phyloP scores from a whole-genome alignment of 2,113 vertebrate genomes.

The Egretta garzetta region DNA sequence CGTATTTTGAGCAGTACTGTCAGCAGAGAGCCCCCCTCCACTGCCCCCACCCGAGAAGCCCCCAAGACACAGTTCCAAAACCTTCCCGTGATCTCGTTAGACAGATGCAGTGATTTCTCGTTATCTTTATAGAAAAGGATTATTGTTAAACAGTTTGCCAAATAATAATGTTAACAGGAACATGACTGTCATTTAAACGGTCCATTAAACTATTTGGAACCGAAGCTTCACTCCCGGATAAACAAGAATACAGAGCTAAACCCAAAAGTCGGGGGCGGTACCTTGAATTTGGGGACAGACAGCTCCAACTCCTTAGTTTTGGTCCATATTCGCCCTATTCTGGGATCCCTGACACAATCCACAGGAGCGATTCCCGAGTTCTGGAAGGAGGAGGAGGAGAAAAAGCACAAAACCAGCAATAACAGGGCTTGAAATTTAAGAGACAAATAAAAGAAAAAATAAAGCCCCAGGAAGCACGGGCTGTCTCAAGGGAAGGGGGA shows the following conservation, averaged over 20 bases:
- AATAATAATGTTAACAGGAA: slow-evolving; percentile 17
- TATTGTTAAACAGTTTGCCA: slow-evolving; percentile 6
- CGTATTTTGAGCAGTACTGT: neutral
- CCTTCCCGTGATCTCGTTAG: neutral
- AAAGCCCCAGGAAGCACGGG: slow-evolving; percentile 13
- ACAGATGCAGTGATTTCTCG: neutral
- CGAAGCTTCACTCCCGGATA: neutral
- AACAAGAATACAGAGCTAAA: neutral
- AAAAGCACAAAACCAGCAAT: slow-evolving; percentile 17
- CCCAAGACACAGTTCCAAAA: neutral
- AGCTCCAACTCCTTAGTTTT: slow-evolving; percentile 97
- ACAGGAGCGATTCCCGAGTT: slow-evolving; percentile 92
- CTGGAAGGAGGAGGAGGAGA: slow-evolving; percentile 68
- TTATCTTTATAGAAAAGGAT: neutral
- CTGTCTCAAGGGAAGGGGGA: slow-evolving; percentile 10
- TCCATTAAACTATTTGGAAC: slow-evolving; percentile 38
- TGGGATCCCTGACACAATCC: slow-evolving; percentile 93
- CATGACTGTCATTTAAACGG: slow-evolving; percentile 18
- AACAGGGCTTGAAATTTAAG: slow-evolving; percentile 23
- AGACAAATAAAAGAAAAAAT: slow-evolving; percentile 26
- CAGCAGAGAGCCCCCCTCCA: neutral
- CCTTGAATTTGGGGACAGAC: slow-evolving; percentile 98
- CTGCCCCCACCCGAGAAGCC: neutral
- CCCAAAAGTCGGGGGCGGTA: slow-evolving; percentile 35
- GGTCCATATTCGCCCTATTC: slow-evolving; percentile 95